A percentile compares a stretch with the other conserved stretches of the same genome.
These are phyloP conservation scores for Eueremaeus valkanovi DNA, from an alignment of 2,888 invertebrate species.

Conservation along the genomic window DNA sequence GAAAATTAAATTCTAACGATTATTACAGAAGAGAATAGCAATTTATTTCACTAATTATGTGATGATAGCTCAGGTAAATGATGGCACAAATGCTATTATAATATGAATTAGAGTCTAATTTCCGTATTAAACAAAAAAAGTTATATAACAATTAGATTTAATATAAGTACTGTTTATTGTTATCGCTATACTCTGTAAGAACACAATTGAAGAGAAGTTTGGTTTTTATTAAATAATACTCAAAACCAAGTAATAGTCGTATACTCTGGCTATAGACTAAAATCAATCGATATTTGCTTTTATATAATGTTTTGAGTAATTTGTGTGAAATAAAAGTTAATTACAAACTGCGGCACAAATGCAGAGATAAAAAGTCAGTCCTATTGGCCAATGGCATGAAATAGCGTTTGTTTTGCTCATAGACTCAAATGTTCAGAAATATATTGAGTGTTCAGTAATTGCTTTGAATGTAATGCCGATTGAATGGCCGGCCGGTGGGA, in stretches of 20 bases:
- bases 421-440: background rate
- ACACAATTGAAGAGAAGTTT: background rate
- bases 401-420: background rate
- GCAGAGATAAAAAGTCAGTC: background rate
- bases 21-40: background rate
- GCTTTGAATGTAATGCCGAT: constrained; percentile 2
- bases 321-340: constrained; percentile 12
- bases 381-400: background rate
- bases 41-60: constrained; percentile 8
- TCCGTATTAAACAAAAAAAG: background rate
- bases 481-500: constrained; percentile 26
- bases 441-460: background rate
- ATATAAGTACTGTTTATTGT: background rate
- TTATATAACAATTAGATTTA: background rate
- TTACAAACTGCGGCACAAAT: background rate
- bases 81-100: background rate
- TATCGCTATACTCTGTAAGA: too few species aligned
- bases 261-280: background rate
- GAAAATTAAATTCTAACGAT: background rate
- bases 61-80: background rate
- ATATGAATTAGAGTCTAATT: background rate
- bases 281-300: background rate
- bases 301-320: background rate
- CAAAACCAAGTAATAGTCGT: background rate
- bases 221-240: background rate